Evolutionary conservation across 2,113 vertebrate species (phyloP).

Genomic region (Cairina moschata): DNA sequence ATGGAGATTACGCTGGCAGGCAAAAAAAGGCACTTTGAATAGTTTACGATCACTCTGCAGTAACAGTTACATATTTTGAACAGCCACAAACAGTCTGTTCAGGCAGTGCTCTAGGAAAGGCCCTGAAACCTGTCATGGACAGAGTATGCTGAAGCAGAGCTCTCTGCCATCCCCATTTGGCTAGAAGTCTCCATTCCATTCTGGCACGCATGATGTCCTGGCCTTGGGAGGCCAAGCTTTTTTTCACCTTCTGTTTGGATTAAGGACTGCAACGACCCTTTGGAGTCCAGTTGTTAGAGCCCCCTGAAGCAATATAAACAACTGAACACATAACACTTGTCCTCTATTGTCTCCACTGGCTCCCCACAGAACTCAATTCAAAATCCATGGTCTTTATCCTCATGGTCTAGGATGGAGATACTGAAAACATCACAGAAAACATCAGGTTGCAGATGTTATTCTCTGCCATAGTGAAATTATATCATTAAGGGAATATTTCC

Average conservation of each 20-base stretch:
- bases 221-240: neutral
- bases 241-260: neutral
- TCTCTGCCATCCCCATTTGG: neutral
- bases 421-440: neutral
- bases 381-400: neutral
- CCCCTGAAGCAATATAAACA: neutral
- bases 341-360: neutral
- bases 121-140: neutral
- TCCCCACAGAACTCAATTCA: neutral
- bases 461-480: neutral
- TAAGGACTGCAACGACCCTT: neutral
- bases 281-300: neutral
- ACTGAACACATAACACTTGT: neutral
- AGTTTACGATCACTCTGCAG: neutral
- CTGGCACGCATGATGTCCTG: neutral
- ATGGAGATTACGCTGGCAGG: slow-evolving; percentile 5
- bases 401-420: neutral
- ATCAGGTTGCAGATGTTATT: neutral
- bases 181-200: neutral
- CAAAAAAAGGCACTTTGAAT: neutral
- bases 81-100: neutral
- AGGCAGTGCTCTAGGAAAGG: neutral
- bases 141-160: neutral
- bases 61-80: neutral
- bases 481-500: neutral